Base-by-base conservation (phyloP, 2,113 vertebrate species). In the Elanoides forficatus region DNA sequence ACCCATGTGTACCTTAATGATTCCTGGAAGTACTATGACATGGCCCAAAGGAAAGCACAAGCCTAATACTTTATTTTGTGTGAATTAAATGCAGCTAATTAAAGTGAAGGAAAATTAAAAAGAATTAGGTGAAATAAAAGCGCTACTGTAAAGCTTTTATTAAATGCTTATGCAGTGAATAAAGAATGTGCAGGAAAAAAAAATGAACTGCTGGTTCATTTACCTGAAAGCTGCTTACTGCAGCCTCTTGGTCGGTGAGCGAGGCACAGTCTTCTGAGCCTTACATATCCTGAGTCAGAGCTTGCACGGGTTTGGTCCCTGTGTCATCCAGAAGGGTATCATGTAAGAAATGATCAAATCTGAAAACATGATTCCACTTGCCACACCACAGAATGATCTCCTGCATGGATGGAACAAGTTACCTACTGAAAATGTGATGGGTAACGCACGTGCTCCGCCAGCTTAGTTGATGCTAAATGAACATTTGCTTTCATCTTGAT, bases 11-110 rank as follows among this genome's bases (percentile, higher is more conserved):
- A 91, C 93, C 88, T 93, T 95, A 96, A 97, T 75, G 86, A 91
- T 89, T 95, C 83, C 96, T 97, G 88, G 83, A 95, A 91, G 91
- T 59, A 15, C 15, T 25, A 91, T 79, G 83, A 95, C 93, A 95
- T 89, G 91, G 93, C 97, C 96, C 93, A 95, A 58, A 97, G 96
- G 94, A 96, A 96, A 95, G 86, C 82, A 85, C 72, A 92, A 93
- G 85, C 66, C 58, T 53, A 78, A 62, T 85, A 42, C 72, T 95
- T 91, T 72, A 96, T 95, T 93, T 86, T 81, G 52, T 76, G 56
- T n/a, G 83, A 97, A 96, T 96, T 96, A 96, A 97, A 95, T 66
- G 80, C 65, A 82, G 83, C 86, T 95, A 95, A 96, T 92, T 92
- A 94, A 95, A 97, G 83, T 4, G 3, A 30, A 85, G 73, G 80